These are phyloP conservation scores for Lota lota DNA, from an alignment of 2,113 vertebrate genomes.

Conservation along the genomic window DNA sequence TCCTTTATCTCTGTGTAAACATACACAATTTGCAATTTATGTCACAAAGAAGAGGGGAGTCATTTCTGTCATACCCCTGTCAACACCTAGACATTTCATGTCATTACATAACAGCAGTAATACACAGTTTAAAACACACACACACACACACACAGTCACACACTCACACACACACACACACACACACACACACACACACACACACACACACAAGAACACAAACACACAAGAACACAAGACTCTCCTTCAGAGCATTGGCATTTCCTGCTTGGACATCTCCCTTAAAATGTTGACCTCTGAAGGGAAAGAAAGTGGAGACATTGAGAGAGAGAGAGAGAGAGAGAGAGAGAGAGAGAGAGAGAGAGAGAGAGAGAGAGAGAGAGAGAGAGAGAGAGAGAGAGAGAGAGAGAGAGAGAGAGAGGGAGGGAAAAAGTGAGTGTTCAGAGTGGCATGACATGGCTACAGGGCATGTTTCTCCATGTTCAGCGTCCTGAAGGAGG, in stretches of 20 bases:
- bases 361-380: no score
- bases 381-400: no score
- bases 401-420: no score
- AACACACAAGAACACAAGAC: slow-evolving; percentile 22
- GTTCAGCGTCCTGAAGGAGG: background rate
- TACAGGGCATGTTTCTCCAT: slow-evolving; percentile 52
- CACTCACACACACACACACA: slow-evolving; percentile 21
- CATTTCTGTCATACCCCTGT: slow-evolving; percentile 45
- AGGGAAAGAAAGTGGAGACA: slow-evolving; percentile 46
- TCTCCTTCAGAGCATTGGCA: slow-evolving; percentile 65
- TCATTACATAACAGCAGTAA: slow-evolving; percentile 59
- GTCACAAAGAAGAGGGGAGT: slow-evolving; percentile 1
- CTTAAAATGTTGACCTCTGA: slow-evolving; percentile 48
- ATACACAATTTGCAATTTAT: no score
- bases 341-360: no score
- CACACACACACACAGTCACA: slow-evolving; percentile 21
- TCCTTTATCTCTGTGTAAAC: no score
- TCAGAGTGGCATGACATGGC: slow-evolving; percentile 37
- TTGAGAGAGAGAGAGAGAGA: slow-evolving; percentile 1
- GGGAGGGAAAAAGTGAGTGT: slow-evolving; percentile 61
- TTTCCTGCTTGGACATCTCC: slow-evolving; percentile 71
- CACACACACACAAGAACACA: no score
- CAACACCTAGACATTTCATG: slow-evolving; percentile 18
- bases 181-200: no score
- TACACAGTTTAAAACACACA: no score